These are phyloP conservation scores for Tiliqua scincoides DNA, from an alignment of 2,113 vertebrate genomes.

Conservation along the genomic window DNA sequence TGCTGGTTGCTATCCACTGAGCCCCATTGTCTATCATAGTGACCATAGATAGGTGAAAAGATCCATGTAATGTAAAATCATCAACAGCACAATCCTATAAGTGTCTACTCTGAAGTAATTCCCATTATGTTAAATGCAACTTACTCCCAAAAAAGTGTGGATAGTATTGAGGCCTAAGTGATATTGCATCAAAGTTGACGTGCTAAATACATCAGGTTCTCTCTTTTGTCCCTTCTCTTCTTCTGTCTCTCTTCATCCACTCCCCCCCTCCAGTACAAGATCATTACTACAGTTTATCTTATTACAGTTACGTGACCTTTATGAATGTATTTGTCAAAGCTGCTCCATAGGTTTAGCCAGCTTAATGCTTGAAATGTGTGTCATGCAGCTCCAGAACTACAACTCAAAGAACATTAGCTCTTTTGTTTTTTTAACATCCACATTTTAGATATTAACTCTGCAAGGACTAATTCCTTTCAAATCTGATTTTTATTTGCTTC, in stretches of 20 bases:
- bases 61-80: too few relatives aligned
- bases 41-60: too few relatives aligned
- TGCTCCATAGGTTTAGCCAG: background rate
- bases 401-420: background rate
- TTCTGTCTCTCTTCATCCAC: too few relatives aligned
- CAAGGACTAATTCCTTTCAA: conserved; percentile 4
- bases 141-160: too few relatives aligned
- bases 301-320: background rate
- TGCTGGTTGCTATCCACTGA: too few relatives aligned
- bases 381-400: background rate
- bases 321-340: background rate
- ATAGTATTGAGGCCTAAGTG: too few relatives aligned
- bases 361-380: conserved; percentile 3
- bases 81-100: too few relatives aligned
- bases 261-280: background rate
- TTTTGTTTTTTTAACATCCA: background rate
- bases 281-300: background rate
- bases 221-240: background rate
- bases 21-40: too few relatives aligned
- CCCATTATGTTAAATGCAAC: too few relatives aligned
- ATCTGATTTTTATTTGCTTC: conserved; percentile 1
- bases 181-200: background rate
- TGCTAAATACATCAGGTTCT: rapidly evolving
- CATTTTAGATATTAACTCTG: background rate
- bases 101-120: too few relatives aligned